Evolutionary conservation across 53 echinoderm and acorn worm species (phyloP).

Genomic region (Paracentrotus lividus): DNA sequence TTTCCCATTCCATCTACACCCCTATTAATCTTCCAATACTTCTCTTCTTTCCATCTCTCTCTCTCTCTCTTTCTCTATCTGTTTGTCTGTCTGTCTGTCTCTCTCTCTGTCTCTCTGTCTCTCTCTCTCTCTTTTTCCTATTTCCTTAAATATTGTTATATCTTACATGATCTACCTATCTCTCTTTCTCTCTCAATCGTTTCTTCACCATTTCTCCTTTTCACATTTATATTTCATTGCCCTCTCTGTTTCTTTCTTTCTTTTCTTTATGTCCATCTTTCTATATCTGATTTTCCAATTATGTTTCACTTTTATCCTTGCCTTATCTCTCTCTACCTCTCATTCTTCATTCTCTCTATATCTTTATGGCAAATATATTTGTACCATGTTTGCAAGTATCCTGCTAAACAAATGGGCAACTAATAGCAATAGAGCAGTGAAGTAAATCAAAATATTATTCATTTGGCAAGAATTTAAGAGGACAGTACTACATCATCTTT

Average conservation of each 20-base stretch:
- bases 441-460: too few species aligned
- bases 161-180: too few species aligned
- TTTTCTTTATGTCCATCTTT: background rate
- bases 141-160: too few species aligned
- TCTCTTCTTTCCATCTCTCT: background rate
- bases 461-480: too few species aligned
- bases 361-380: too few species aligned
- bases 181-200: too few species aligned
- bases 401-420: too few species aligned
- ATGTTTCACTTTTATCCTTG: background rate
- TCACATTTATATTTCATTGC: background rate
- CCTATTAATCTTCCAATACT: slow-evolving; percentile 31
- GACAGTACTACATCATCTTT: background rate
- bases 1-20: background rate
- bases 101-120: background rate
- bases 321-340: background rate
- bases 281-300: background rate
- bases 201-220: background rate
- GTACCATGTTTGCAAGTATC: too few species aligned
- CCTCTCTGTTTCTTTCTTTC: background rate
- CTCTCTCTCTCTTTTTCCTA: background rate
- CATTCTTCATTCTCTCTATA: too few species aligned
- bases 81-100: background rate
- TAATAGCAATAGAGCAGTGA: too few species aligned
- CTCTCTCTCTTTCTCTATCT: background rate